Base-by-base conservation (phyloP, 2,797 vertebrate genomes). In the Myripristis jacobus region DNA sequence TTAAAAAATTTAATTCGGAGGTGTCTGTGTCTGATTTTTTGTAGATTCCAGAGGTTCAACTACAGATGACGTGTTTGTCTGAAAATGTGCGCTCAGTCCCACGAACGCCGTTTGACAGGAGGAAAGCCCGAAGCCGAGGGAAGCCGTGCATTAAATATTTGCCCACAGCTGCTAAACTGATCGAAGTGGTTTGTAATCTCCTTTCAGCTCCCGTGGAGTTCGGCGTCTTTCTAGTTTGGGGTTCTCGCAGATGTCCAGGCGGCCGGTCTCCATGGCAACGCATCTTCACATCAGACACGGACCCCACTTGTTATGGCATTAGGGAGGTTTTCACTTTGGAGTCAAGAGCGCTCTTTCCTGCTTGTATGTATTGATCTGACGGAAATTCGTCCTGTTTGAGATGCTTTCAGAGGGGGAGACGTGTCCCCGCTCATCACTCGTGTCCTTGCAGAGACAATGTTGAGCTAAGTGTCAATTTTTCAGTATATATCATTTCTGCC, bases 231-330 rank as follows among this genome's bases (percentile, higher is more conserved):
- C 41, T 18, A 46, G 27, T 27, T 18, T 66, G 66, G 19, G 48
- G 41, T 78, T 88, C 70, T 72, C 60, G 75, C 65, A 51, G 54
- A 74, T 31, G 59, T 59, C 73, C 41, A 64, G 55, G 65, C 77
- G 61, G 46, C 50, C 71, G 64, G 66, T 84, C 74, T 61, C 69
- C 71, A 76, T 8, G 53, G 44, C 68, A 71, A 75, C 66, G 16
- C 31, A 25, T 43, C 15, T 5, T 67, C 50, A 51, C 12, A 56
- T 64, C 24, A 43, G 24, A 62, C 15, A 61, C 52, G 43, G 27
- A n/a, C 66, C 19, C 51, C 46, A 47, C 43, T 50, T 79, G 81
- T 69, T 63, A 69, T 72, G 1, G 0, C 52, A 41, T 68, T 43
- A 31, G 29, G 22, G 65, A 77, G 64, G 54, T 75, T 74, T 75